Evolutionary conservation across 1,140 invertebrate genomes (phyloP), one percentile per base, ranked within the genome.

Genomic region (Drosophila carrolli): DNA sequence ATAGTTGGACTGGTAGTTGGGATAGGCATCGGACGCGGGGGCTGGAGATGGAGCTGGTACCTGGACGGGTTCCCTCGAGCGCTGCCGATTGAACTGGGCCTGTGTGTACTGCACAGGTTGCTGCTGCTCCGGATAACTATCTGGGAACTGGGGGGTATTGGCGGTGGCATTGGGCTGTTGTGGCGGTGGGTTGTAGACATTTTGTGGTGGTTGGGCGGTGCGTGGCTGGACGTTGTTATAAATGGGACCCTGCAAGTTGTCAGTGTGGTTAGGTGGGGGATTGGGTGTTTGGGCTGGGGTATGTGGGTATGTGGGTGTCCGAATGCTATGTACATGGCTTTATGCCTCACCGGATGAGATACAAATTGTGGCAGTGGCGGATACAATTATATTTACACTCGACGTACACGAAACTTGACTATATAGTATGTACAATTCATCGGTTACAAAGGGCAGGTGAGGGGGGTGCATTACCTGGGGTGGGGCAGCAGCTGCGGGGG

Each of bases 161-260:
- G 65, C 3, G 44, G 38, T 63, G 57, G 55, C 6, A 11, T 56
- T 61, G 75, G 78, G 37, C 16, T 35, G 57, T 59, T 62, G 46
- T 51, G 48, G 7, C 32, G 47, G 27, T 32, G 19, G 7, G 27
- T 48, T 56, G 48, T 82, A 75, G 55, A 72, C 60, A 43, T 72
- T 61, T 51, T 67, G 63, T 9, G 60, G 46, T 67, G 72, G 65
- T 53, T 71, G 78, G 35, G 78, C 56, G 67, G 67, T 57, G 55
- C 76, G 75, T 7, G 74, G 66, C 44, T 81, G 78, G 61, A 91
- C 83, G 75, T 91, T 91, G 74, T 91, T 91, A 89, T 91, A 91
- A 80, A 90, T 85, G 72, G 86, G 78, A 55, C 78, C 90, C 90
- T 91, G 90, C 47, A 90, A 89, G 61, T 88, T 75, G 61, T 58